These are phyloP conservation scores for Drosophila parabipectinata DNA, from an alignment of 1,140 invertebrate species.

Conservation along the genomic window DNA sequence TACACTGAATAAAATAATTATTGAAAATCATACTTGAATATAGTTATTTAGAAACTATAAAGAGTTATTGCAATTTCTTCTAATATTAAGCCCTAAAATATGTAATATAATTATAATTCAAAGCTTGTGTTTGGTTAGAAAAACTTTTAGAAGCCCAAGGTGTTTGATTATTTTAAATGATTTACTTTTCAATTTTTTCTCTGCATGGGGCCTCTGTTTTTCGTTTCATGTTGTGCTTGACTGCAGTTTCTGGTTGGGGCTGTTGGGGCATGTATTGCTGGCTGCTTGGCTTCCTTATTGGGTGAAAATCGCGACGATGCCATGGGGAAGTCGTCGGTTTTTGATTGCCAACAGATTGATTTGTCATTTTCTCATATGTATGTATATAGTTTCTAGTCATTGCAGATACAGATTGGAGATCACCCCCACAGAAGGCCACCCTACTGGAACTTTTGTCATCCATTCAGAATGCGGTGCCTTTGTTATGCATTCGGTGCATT, in stretches of 20 bases:
- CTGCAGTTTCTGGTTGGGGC: slow-evolving; percentile 73
- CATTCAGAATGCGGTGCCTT: slow-evolving; percentile 43
- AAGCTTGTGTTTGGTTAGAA: not conserved
- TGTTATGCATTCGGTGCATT: slow-evolving; percentile 50
- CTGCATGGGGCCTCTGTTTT: slow-evolving; percentile 15
- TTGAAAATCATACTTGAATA: not conserved
- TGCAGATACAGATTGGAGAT: not conserved
- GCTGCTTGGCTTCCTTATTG: slow-evolving; percentile 77
- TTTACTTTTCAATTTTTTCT: not conserved
- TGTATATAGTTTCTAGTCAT: not conserved
- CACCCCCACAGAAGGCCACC: slow-evolving; percentile 7
- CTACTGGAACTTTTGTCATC: not conserved
- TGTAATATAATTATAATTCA: not conserved
- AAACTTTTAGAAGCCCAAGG: not conserved
- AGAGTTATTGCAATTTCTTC: no score
- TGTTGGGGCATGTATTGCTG: slow-evolving; percentile 40
- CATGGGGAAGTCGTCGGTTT: slow-evolving; percentile 67
- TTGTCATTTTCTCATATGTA: slow-evolving; percentile 64
- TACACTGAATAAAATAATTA: slow-evolving; percentile 14
- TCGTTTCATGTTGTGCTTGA: slow-evolving; percentile 65
- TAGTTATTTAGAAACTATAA: not conserved
- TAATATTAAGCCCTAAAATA: not conserved
- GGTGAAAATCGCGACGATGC: slow-evolving; percentile 68
- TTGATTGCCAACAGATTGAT: slow-evolving; percentile 77
- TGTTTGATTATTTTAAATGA: not conserved